These are phyloP conservation scores for Tethya wilhelma DNA, from an alignment of 37 sponge, comb jelly and placozoan genomes.

Conservation along the genomic window DNA sequence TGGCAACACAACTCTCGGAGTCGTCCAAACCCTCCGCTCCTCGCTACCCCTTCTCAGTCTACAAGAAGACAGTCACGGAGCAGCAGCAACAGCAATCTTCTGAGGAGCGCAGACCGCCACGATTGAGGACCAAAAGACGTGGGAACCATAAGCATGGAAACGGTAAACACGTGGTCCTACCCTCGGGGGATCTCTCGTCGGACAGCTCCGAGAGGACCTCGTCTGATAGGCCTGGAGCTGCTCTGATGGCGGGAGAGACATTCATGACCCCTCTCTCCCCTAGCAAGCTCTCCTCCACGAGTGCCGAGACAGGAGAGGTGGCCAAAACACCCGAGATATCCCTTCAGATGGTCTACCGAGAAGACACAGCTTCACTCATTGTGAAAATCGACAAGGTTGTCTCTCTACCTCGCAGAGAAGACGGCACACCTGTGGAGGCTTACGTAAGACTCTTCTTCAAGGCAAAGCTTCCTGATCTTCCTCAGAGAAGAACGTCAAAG, in stretches of 20 bases:
- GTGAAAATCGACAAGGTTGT: conserved; percentile 46
- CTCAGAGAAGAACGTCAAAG: conserved; percentile 52
- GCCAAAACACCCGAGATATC: conserved; percentile 20
- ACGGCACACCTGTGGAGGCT: conserved; percentile 54
- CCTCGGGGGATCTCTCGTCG: not conserved
- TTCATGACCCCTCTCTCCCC: not conserved
- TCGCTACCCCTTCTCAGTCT: conserved; percentile 27
- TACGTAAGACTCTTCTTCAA: conserved; percentile 61
- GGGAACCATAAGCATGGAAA: too few species aligned
- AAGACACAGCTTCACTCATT: conserved; percentile 1
- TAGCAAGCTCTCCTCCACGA: not conserved
- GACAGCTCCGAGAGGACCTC: not conserved
- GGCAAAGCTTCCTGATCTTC: conserved; percentile 23
- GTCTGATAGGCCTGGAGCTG: not conserved
- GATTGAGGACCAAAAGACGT: not conserved
- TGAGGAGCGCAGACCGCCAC: not conserved
- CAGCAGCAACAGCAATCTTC: too few species aligned
- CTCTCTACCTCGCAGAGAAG: conserved; percentile 39
- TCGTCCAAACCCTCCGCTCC: not conserved
- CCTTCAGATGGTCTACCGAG: conserved; percentile 26
- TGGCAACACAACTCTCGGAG: conserved; percentile 23
- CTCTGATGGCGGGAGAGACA: not conserved
- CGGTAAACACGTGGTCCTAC: too few species aligned
- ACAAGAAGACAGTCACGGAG: not conserved
- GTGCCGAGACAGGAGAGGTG: not conserved